Percentiles rank a stretch among this genome's conserved stretches.
These are phyloP conservation scores for Allophyes oxyacanthae DNA, from an alignment of 2,888 invertebrate species.

Conservation along the genomic window DNA sequence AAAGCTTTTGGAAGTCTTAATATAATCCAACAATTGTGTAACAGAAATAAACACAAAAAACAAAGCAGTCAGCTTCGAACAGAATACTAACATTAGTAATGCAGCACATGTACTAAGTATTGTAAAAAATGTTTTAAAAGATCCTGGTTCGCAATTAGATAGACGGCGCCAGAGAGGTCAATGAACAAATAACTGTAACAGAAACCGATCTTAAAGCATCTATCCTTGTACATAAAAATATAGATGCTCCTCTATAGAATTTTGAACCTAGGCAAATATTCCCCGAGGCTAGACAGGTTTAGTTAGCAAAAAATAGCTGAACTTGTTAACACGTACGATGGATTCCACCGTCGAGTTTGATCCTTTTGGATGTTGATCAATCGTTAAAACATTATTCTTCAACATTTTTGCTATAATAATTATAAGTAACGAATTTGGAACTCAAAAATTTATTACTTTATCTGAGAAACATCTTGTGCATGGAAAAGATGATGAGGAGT, in stretches of 20 bases:
- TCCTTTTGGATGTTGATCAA: background rate
- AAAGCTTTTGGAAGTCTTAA: background rate
- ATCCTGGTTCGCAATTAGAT: slow-evolving; percentile 41
- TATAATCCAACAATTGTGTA: background rate
- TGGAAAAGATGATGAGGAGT: too few species aligned
- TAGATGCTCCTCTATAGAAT: slow-evolving; percentile 21
- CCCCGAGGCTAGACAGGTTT: slow-evolving; percentile 21
- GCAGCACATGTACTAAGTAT: slow-evolving; percentile 26
- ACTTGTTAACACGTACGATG: slow-evolving; percentile 19
- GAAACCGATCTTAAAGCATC: slow-evolving; percentile 16
- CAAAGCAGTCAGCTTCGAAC: background rate
- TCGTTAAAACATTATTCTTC: background rate
- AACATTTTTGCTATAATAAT: too few species aligned
- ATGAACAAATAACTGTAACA: slow-evolving; percentile 47
- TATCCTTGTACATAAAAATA: slow-evolving; percentile 35
- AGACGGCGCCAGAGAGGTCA: slow-evolving; percentile 52
- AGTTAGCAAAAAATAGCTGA: slow-evolving; percentile 17
- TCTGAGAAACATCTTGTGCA: too few species aligned
- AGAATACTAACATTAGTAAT: slow-evolving; percentile 16
- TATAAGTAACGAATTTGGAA: too few species aligned
- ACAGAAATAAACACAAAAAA: background rate
- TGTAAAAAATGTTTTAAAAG: slow-evolving; percentile 33
- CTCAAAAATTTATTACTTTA: too few species aligned
- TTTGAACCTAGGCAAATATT: slow-evolving; percentile 18
- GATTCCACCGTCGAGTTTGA: background rate